Evolutionary conservation across 2,797 vertebrate species (phyloP), one percentile per base, ranked within the genome.

Genomic region (Zenarchopterus dispar): DNA sequence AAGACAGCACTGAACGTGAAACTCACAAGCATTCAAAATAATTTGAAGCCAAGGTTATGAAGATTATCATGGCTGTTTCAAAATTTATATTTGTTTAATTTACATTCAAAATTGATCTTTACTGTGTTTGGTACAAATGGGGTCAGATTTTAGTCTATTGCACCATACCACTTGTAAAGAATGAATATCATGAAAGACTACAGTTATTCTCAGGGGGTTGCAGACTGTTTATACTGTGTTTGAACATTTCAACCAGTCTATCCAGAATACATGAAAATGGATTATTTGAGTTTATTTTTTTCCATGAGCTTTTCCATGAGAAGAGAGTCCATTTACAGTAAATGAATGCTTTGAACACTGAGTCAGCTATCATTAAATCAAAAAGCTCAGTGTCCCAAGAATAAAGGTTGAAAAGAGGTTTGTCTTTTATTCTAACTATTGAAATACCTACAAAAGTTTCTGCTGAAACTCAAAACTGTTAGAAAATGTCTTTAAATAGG

Each of bases 361-460:
- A 81, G 67, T 57, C 61, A 72, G 64, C 81, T 69, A 72, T 83
- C 77, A 74, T 77, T 77, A 76, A 62, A 44, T 19, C 11, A 19
- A 45, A 45, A 45, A 17, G 4, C 9, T 6, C 28, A 28, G 8
- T 7, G 19, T 45, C 44, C 28, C 5, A 43, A 55, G 39, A 70
- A 31, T 46, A 55, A 51, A 28, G 53, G 63, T 44, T 71, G 57
- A 70, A 77, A 61, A 36, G 47, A 76, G 6, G 19, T 46, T 55
- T 56, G 62, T 73, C 64, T 68, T 58, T 75, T 81, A 49, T 75
- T 77, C 62, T 21, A 36, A 48, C 77, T 72, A 84, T 59, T 77
- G 68, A 85, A 87, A 84, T 73, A 84, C 78, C 88, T 88, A 83
- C 16, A 57, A 62, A 73, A 76, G 74, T 82, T 85, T 88, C 59